phyloP scores from a whole-genome alignment of 2,888 invertebrate genomes.

The Camptogramma bilineatum region DNA sequence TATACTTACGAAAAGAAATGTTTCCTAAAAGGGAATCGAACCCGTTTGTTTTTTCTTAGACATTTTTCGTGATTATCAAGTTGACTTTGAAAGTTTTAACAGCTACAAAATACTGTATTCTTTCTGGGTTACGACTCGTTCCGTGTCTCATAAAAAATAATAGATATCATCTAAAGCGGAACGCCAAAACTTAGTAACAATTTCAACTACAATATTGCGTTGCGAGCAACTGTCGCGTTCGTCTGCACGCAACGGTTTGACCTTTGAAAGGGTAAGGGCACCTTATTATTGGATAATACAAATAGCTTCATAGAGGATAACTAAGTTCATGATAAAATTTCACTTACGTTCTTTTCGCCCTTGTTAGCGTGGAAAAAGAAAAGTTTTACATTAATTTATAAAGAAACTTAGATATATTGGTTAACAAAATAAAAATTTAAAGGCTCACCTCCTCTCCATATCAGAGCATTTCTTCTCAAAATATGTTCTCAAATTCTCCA shows the following conservation, averaged over 20 bases:
- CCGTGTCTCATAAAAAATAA: constrained; percentile 19
- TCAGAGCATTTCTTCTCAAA: constrained; percentile 93
- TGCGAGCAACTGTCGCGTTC: constrained; percentile 8
- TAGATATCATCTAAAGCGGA: constrained; percentile 10
- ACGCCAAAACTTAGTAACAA: constrained; percentile 9
- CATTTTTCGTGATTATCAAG: background rate
- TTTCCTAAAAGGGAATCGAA: background rate
- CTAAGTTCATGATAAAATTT: constrained; percentile 14
- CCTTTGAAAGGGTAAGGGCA: constrained; percentile 27
- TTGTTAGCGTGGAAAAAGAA: constrained; percentile 57
- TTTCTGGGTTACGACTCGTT: background rate
- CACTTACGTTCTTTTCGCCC: constrained; percentile 62
- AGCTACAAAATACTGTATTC: background rate
- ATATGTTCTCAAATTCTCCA: constrained; percentile 92
- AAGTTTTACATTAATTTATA: constrained; percentile 16
- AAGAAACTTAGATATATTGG: background rate
- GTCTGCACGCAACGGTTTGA: constrained; percentile 31
- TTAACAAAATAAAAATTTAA: background rate
- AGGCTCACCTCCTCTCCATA: constrained; percentile 89
- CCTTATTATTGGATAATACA: background rate
- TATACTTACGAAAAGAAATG: background rate
- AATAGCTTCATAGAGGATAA: constrained; percentile 18
- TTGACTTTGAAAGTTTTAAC: background rate
- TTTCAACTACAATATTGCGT: constrained; percentile 17
- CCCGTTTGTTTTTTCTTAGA: too few relatives aligned